Evolutionary conservation across 2,113 vertebrate genomes (phyloP), one percentile per base, ranked within the genome.

Genomic region (Isurus oxyrinchus): DNA sequence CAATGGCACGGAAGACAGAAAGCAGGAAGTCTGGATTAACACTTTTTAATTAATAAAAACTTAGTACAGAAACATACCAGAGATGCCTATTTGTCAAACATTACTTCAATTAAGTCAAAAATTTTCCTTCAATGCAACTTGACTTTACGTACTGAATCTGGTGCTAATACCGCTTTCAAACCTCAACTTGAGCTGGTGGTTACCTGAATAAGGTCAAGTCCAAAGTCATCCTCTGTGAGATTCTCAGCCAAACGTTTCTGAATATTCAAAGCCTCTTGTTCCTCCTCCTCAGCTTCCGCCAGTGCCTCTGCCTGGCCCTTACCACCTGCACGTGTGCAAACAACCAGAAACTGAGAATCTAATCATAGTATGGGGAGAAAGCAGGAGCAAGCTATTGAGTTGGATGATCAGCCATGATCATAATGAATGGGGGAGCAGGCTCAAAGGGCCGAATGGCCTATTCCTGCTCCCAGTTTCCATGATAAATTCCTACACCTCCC

Each of bases 141-240:
- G n/a, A 7, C 35, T 55, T 66, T 3, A 21, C 63, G 69, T 25
- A 23, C 2, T 4, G 14, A 76, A 96, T 53, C 95, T 49, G 23
- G 23, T 16, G 67, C 1, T 13, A 69, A 27, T 27, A 49, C 40
- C 57, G 4, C 16, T 49, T 66, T n/a, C 61, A 31, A 7, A 44
- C 31, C 87, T 76, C 88, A 55, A 72, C 11, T 23, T n/a, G 1
- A 11, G 6, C 55, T 95, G n/a, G 0, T 67, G 67, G 96, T 57
- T 97, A 98, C 98, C 98, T 99, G 98, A 21, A 99, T 98, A 96
- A 99, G 97, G 96, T 98, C 98, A 57, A 99, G 97, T 96, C 99
- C 99, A 0, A 98, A 99, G 96, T 99, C 99, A 7, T 99, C 99
- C 96, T 99, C 99, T 0, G 98, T 98, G 81, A 99, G 97, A 96